A percentile compares a stretch with the other conserved stretches of the same genome.
phyloP scores from a whole-genome alignment of 2,797 vertebrate species.

The Emydoidea blandingii region DNA sequence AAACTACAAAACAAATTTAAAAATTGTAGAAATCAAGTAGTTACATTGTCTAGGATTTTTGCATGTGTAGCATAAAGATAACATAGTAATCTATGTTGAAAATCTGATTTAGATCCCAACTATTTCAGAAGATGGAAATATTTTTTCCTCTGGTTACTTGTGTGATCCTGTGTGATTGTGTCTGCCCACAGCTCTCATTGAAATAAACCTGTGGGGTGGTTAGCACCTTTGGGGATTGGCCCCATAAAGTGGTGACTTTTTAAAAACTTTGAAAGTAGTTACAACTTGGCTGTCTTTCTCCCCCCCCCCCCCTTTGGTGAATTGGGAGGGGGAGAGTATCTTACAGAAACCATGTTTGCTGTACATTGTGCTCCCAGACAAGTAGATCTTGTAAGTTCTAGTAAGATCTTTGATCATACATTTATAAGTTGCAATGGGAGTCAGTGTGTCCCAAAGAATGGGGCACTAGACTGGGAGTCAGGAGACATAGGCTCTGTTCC shows the following conservation, averaged over 20 bases:
- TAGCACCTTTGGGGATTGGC: fast-evolving
- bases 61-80: not conserved
- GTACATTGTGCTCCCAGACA: not conserved
- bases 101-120: not conserved
- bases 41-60: not conserved
- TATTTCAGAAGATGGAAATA: not conserved
- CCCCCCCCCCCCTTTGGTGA: too few species aligned
- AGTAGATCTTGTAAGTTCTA: not conserved
- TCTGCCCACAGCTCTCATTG: fast-evolving
- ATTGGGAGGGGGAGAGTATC: not conserved
- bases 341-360: not conserved
- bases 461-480: not conserved
- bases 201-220: fast-evolving
- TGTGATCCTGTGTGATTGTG: not conserved
- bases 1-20: not conserved
- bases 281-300: not conserved
- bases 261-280: not conserved
- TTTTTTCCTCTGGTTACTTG: not conserved
- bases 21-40: not conserved
- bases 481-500: not conserved
- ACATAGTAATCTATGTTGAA: not conserved
- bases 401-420: not conserved
- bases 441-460: not conserved
- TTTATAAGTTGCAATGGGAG: fast-evolving
- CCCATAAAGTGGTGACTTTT: not conserved